Evolutionary conservation across 2,113 vertebrate species (phyloP), one percentile per base, ranked within the genome.

Genomic region (Odobenus rosmarus): DNA sequence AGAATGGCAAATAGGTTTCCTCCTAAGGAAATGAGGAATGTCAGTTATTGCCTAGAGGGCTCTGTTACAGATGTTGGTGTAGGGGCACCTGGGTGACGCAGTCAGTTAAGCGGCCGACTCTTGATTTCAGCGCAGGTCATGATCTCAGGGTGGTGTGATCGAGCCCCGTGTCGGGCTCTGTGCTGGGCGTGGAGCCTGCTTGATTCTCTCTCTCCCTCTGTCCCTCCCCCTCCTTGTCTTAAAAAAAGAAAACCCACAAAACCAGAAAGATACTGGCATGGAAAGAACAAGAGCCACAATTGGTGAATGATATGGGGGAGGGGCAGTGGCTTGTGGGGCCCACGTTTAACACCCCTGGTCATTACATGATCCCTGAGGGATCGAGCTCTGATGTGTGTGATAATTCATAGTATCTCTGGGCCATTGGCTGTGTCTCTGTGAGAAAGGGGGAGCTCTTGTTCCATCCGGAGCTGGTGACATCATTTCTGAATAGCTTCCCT

Each of bases 401-500:
- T 90, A 51, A 79, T 55, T 76, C 57, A 4, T 42, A 33, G 3
- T 23, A 33, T 61, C 67, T 69, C 69, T 39, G 33, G 61, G 72
- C 39, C 42, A 1, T 31, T 83, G 24, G 72, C n/a, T 74, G 1
- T 46, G 39, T 46, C 46, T 46, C 72, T 61, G 67, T 61, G 93
- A 79, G 95, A 39, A 82, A 62, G 10, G 5, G 82, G 5, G 82
- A 88, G 46, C 69, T 94, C 59, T 95, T 64, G 4, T 85, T 72
- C 79, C 31, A 23, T 3, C 46, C 39, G 46, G 31, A 7, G 36
- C 69, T 21, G 69, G 23, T 90, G 90, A 90, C 28, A 42, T 97
- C 96, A 62, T 83, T 51, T 59, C 88, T 72, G 89, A 79, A 49
- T 71, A 74, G n/a, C 59, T 81, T 94, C 84, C 82, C 79, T 72